Evolutionary conservation across 2,888 invertebrate species (phyloP), one percentile per base, ranked within the genome.

Genomic region (Agonopterix subpropinquella): DNA sequence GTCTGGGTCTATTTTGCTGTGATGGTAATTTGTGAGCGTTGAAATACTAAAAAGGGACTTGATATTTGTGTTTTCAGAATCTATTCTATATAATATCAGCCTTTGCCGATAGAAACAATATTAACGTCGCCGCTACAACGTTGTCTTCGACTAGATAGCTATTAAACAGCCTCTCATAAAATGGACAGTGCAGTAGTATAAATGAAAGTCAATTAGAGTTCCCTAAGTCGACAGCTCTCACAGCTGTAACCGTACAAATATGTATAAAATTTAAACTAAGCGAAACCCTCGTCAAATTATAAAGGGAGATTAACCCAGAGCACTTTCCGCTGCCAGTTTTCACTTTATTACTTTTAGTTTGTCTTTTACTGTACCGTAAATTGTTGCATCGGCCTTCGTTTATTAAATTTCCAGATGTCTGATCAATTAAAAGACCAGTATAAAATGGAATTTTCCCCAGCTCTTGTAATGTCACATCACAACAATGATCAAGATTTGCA

Each of bases 221-320:
- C n/a, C 42, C 41, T 50, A 48, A 53, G 48, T 53, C 51, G 53
- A 48, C 47, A 48, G 53, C 45, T 50, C 48, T 44, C 11, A 15
- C 41, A 44, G 47, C 37, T 50, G 47, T 62, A 63, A 64, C 63
- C 61, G 67, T 53, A 53, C 54, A 55, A 62, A 65, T 67, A 62
- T 62, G 62, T 63, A 64, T 65, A 67, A 62, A 64, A 62, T 61
- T 61, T 57, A 61, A 59, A 64, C 63, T 64, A 62, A 64, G 60
- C 60, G 61, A 57, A 64, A 75, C 74, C 78, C 76, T 76, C 65
- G 68, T 77, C 75, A 76, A 73, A 69, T 70, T 72, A 70, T 67
- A 71, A 67, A 62, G 67, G 64, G 65, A 70, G 69, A 70, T 71
- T 68, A 73, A 65, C 60, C 67, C 59, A 62, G 64, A 75, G 67